phyloP scores from a whole-genome alignment of 2,888 invertebrate genomes.

The Seira sanloemensis region DNA sequence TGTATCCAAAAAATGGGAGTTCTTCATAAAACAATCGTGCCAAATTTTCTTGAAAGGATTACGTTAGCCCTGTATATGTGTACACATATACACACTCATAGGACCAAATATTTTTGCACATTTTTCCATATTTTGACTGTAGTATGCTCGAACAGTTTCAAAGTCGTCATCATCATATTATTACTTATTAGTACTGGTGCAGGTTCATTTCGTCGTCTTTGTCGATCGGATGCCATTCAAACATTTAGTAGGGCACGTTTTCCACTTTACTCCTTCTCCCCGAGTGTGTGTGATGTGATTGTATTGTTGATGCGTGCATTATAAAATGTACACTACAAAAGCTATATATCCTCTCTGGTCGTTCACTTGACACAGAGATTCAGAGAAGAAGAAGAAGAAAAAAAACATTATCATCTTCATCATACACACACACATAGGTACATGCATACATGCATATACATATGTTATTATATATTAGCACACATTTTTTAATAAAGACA shows the following conservation, averaged over 20 bases:
- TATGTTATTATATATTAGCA: slow-evolving; percentile 48
- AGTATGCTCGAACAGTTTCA: too few relatives aligned
- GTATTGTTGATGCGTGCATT: slow-evolving; percentile 11
- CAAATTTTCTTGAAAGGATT: too few relatives aligned
- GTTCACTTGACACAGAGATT: slow-evolving; percentile 16
- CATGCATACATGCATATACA: too few relatives aligned
- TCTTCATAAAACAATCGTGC: too few relatives aligned
- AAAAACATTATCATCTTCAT: slow-evolving; percentile 8
- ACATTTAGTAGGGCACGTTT: slow-evolving; percentile 61
- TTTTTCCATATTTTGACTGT: neutral
- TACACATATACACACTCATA: too few relatives aligned
- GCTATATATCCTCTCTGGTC: neutral
- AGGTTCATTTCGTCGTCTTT: neutral
- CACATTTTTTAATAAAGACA: slow-evolving; percentile 43
- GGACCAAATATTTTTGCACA: too few relatives aligned
- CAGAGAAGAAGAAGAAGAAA: slow-evolving; percentile 10
- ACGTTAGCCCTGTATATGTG: too few relatives aligned
- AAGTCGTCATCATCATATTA: neutral
- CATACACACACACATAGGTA: too few relatives aligned
- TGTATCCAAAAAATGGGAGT: neutral
- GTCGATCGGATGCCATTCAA: slow-evolving; percentile 52
- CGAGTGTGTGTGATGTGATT: too few relatives aligned
- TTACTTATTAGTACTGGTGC: neutral
- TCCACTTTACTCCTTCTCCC: too few relatives aligned
- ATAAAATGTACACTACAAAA: neutral